Percentiles rank a stretch among this genome's conserved stretches.
phyloP scores from a whole-genome alignment of 2,113 vertebrate species.

The Pungitius pungitius region DNA sequence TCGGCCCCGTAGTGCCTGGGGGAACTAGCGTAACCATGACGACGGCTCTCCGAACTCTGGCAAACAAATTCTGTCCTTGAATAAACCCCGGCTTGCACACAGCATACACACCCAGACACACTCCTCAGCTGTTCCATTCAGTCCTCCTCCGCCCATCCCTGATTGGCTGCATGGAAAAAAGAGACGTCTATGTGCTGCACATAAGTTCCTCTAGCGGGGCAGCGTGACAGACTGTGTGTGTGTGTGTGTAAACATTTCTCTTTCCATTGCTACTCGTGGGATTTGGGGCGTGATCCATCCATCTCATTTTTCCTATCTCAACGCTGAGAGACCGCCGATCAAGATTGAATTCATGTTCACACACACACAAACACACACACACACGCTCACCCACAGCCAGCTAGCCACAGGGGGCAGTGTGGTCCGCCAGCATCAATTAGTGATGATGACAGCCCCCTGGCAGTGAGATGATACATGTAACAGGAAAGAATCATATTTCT shows the following conservation, averaged over 20 bases:
- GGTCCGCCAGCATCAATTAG: slow-evolving; percentile 21
- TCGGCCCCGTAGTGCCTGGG: not conserved
- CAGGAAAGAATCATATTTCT: slow-evolving; percentile 37
- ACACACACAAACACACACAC: not conserved
- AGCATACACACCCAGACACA: too few relatives aligned
- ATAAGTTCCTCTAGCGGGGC: slow-evolving; percentile 16
- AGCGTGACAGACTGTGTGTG: slow-evolving; percentile 11
- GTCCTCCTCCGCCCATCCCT: not conserved
- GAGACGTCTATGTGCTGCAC: not conserved
- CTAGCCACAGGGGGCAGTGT: slow-evolving; percentile 50
- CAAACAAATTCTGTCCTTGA: not conserved
- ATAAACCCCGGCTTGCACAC: not conserved
- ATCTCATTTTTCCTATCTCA: slow-evolving; percentile 54
- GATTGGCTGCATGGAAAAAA: slow-evolving; percentile 2
- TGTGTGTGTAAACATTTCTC: slow-evolving; percentile 25
- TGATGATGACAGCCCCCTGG: slow-evolving; percentile 18
- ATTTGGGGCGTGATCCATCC: slow-evolving; percentile 42
- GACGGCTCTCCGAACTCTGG: not conserved
- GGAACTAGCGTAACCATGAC: slow-evolving; percentile 2
- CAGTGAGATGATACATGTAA: slow-evolving; percentile 30
- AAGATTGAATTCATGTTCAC: slow-evolving; percentile 37
- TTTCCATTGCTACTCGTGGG: slow-evolving; percentile 29
- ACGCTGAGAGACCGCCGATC: slow-evolving; percentile 29
- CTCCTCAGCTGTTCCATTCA: not conserved
- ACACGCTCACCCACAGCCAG: not conserved